Base-by-base conservation (phyloP, 1,140 invertebrate species). In the Drosophila auraria region DNA sequence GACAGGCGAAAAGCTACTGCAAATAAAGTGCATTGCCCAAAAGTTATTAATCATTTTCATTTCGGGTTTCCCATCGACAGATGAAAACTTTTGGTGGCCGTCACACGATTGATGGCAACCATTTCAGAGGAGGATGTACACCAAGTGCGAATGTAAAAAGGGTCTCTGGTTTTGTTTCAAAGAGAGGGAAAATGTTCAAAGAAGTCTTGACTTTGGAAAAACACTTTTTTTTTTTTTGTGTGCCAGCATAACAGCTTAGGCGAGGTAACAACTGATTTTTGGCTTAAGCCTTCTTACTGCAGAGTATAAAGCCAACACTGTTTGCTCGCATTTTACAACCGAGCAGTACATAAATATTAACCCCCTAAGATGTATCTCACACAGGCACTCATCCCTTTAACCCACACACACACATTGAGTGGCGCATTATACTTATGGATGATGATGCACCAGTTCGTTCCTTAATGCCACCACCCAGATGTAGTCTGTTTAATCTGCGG, bases 401-500 rank as follows among this genome's bases (percentile, higher is more conserved):
- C 33, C 33, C 23, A 47, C 36, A 68, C 40, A 59, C 30, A 58
- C 51, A 50, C 70, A 44, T 40, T 68, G 54, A 77, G 74, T 58
- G 63, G 63, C 73, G 74, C 74, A 78, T 78, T 78, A 51, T 61
- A 42, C 75, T 69, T 56, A 49, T 61, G 49, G 62, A 30, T 65
- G 82, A 66, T 70, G 57, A 74, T 75, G 68, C 64, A 74, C 73
- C 72, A 78, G 72, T 44, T 63, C 57, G 63, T 59, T 74, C 50
- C 63, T 70, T 64, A 57, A 57, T 69, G 40, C 68, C 68, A 71
- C 49, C 68, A 66, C 61, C 66, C 54, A 44, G 59, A 59, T 33
- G 59, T 33, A 40, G 25, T 17, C 50, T 64, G 81, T 62, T 83
- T 83, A 83, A 82, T 82, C 80, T 82, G 73, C 49, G 44, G 58